Base-by-base conservation (phyloP, 2,113 vertebrate species). In the Amphiprion percula region DNA sequence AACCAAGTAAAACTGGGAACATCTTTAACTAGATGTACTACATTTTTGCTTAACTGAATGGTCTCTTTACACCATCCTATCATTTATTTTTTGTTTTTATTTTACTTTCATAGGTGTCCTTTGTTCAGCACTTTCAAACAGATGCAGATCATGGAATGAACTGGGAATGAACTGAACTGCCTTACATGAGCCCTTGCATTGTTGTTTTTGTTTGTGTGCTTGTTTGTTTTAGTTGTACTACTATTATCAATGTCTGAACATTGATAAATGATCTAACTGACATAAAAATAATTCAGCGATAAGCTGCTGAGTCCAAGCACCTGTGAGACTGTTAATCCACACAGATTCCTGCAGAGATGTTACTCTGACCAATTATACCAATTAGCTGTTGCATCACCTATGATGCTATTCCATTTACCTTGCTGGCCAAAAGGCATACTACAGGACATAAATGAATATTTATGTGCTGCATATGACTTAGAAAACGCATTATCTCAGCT, bases 141-240 rank as follows among this genome's bases (percentile, higher is more conserved):
- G 30, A 5, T 33, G 30, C 30, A 26, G 26, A 26, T 26, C 26
- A 26, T 26, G 26, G 26, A 26, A 26, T 26, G 26, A 21, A 21
- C 21, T 21, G 72, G 37, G 77, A 67, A 75, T 56, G 0, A 39
- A 37, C 64, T 77, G 59, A 11, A 37, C 68, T 67, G 74, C 46
- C 67, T 83, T 68, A 63, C 68, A 72, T 66, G 52, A 72, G 67
- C 46, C 53, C 21, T 7, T 28, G 55, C 17, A n/a, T 19, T 19
- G 7, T 44, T 52, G 8, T 19, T 30, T 30, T 44, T 52, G 2
- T 21, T 52, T 52, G 10, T 21, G 8, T 19, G 2, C 4, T 44
- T 52, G 2, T 21, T 52, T 52, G 10, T 21, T 52, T 55, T 23
- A 24, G 7, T 14, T 24, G 9, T 54, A 54, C 3, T 23, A 14